Base-by-base conservation (phyloP, 1,140 invertebrate genomes). In the Mactra quadrangularis region DNA sequence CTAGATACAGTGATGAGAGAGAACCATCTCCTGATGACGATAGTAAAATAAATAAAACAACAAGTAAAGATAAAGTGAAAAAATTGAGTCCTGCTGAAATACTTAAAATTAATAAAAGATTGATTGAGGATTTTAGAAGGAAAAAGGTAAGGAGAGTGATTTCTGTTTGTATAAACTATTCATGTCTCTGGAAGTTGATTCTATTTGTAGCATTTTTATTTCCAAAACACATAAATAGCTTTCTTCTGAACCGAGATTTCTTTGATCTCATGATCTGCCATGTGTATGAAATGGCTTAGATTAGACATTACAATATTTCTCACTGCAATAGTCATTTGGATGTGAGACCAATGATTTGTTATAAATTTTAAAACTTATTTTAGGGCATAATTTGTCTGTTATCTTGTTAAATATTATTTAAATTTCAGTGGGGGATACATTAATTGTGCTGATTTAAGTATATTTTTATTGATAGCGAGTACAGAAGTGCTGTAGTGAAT, bases 121-220 rank as follows among this genome's bases (percentile, higher is more conserved):
- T 91, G 25, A 88, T 89, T 52, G 89, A 90, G 9, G 88, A 91
- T 29, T 90, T 88, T 82, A 74, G 74, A 25, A 88, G 78, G 70
- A 90, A 88, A 72, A 78, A 87, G 83, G 88, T 87, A 60, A 38
- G 41, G 15, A 70, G n/a, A n/a, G n/a, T n/a, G n/a, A n/a, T 60
- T 31, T 60, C 29, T 17, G 29, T 31, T 22, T 60, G 1, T 27
- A 17, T 31, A 13, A 9, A 60, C 57, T 60, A 22, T 1, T 60
- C 17, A 27, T 19, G 2, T n/a, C n/a, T n/a, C n/a, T n/a, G n/a
- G n/a, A n/a, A n/a, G n/a, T n/a, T n/a, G n/a, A n/a, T n/a, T n/a
- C 9, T 50, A 50, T 50, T 50, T 11, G 45, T 50, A 11, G 19
- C 19, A 9, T 19, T 50, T 50, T 50, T 9, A 9, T 50, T 50